phyloP scores from a whole-genome alignment of 1,140 invertebrate genomes.

The Pachypeltis micranthus region DNA sequence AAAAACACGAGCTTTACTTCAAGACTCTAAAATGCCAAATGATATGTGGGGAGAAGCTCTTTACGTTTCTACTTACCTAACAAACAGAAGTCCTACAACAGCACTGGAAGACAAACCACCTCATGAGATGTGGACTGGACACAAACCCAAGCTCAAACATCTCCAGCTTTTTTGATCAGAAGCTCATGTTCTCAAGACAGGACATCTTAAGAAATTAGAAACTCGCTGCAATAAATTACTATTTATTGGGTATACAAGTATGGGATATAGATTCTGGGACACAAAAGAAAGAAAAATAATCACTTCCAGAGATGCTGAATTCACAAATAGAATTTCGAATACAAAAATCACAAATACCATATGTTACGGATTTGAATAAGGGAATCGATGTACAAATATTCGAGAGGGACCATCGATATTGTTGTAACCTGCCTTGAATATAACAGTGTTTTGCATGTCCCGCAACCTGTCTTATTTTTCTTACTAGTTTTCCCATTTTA shows the following conservation, averaged over 20 bases:
- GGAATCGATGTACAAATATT: no score
- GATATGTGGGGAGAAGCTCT: conserved; percentile 15
- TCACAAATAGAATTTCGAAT: neutral
- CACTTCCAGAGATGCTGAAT: neutral
- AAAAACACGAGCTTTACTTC: neutral
- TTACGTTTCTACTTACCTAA: neutral
- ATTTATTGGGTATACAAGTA: neutral
- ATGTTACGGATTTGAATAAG: no score
- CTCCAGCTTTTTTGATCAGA: no score
- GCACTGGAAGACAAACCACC: neutral
- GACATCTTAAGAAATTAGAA: conserved; percentile 5
- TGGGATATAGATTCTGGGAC: neutral
- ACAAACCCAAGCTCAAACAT: neutral
- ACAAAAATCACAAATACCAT: no score
- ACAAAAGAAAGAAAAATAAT: neutral
- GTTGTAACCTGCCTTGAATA: no score
- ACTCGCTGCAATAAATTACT: neutral
- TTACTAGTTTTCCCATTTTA: no score
- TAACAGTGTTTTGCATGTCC: no score
- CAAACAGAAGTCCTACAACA: conserved; percentile 6
- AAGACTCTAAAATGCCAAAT: neutral
- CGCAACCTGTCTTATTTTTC: no score
- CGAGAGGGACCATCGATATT: no score
- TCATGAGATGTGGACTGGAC: no score
- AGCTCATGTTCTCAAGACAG: neutral